Evolutionary conservation across 2,888 invertebrate genomes (phyloP), one percentile per base, ranked within the genome.

Genomic region (Cephus spinipes): DNA sequence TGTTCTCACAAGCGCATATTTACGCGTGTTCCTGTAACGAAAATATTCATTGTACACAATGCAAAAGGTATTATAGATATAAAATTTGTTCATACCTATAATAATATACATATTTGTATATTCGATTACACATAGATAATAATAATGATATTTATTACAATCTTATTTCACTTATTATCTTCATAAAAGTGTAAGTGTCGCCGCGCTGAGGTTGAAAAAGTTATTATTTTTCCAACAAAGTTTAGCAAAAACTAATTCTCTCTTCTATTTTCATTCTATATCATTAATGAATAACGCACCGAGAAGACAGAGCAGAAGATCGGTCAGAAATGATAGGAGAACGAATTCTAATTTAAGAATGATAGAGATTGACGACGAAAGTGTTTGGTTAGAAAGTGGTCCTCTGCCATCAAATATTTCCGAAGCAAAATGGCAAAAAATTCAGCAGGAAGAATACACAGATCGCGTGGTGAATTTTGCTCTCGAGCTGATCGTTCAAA

Each of bases 401-500:
- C 32, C 15, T 15, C 3, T 71, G 4, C 71, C 71, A 32, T 30
- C 31, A 15, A 31, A 32, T 32, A 71, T 71, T 71, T 15, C 71
- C 4, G 32, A 30, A 31, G 31, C 12, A 31, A 76, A 78, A 73
- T 78, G 78, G 78, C 40, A 34, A 12, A 68, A 73, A 69, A 78
- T 78, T 40, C 35, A 68, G 12, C 34, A 78, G 73, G 75, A 78
- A 15, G 78, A 55, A 40, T 69, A 75, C 55, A 30, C 73, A n/a
- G n/a, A 73, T 73, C 68, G 33, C 15, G 55, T 76, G 35, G 76
- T 76, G n/a, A 75, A 78, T 68, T 76, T 71, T 23, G 32, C 75
- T 68, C 78, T 75, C 12, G 75, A 78, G 34, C 34, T 68, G 12
- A 76, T 78, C 31, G 55, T 78, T 73, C 35, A 73, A 74, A 15